Evolutionary conservation across 2,888 invertebrate genomes (phyloP).

Genomic region (Platerodrilus igneus): DNA sequence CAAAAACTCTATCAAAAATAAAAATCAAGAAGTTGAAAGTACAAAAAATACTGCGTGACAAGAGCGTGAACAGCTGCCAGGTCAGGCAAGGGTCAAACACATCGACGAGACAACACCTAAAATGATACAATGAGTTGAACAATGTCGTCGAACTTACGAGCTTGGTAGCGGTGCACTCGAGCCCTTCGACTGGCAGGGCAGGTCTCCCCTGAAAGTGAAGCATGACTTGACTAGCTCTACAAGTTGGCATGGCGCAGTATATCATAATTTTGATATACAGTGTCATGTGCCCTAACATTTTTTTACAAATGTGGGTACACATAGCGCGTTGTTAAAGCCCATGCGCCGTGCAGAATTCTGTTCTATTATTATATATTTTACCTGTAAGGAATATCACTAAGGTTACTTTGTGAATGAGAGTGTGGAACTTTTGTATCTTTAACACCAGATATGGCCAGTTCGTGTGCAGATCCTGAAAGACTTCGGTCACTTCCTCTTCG

Average conservation of each 20-base stretch:
- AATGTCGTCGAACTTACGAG: slow-evolving; percentile 46
- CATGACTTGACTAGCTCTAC: slow-evolving; percentile 39
- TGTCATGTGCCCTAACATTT: slow-evolving; percentile 24
- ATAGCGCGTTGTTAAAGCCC: slow-evolving; percentile 23
- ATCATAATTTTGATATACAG: slow-evolving; percentile 19
- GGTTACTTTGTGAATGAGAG: slow-evolving; percentile 86
- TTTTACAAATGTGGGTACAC: slow-evolving; percentile 23
- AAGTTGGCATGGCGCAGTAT: slow-evolving; percentile 18
- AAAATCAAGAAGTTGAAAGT: too few relatives aligned
- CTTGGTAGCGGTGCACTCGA: slow-evolving; percentile 43
- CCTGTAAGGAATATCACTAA: slow-evolving; percentile 82
- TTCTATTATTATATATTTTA: slow-evolving; percentile 39
- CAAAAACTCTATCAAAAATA: too few relatives aligned
- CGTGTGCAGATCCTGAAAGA: slow-evolving; percentile 78
- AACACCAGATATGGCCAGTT: slow-evolving; percentile 69
- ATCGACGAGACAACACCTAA: slow-evolving; percentile 37
- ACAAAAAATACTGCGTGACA: slow-evolving; percentile 21
- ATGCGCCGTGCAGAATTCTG: slow-evolving; percentile 23
- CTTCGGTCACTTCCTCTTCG: slow-evolving; percentile 81
- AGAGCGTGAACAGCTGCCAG: slow-evolving; percentile 25
- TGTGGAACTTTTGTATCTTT: slow-evolving; percentile 67
- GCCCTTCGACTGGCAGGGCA: slow-evolving; percentile 47
- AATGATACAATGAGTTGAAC: slow-evolving; percentile 29
- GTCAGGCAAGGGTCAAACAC: slow-evolving; percentile 33
- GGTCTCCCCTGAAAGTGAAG: slow-evolving; percentile 55